Evolutionary conservation across 2,113 vertebrate species (phyloP), one percentile per base, ranked within the genome.

Genomic region (Fulmarus glacialis): DNA sequence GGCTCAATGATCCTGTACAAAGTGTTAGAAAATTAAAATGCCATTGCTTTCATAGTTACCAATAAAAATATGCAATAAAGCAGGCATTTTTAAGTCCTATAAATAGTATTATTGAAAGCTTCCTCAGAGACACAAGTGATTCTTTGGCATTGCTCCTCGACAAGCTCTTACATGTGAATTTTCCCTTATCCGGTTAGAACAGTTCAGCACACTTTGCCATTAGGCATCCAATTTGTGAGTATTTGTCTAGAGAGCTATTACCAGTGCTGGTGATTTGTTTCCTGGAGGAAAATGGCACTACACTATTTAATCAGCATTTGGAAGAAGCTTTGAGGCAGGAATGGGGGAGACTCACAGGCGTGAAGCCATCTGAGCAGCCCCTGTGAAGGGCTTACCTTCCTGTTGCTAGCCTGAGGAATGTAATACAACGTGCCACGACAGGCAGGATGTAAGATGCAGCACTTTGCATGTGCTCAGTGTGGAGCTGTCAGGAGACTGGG

Each of bases 221-320:
- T 80, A 90, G 67, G 64, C 53, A 67, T 63, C 15, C 16, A 59
- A 62, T 71, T 86, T 70, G 55, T 5, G 3, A 77, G 22, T 58
- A 38, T 78, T 83, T 84, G 22, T 84, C 77, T 80, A 60, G 67
- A 91, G 66, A 95, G 32, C 55, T 77, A 29, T 95, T 93, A 60
- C 11, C 14, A 45, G 53, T 4, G 3, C 9, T 78, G 20, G 64
- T 42, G n/a, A 77, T 59, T 87, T 71, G 7, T 59, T 84, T 89
- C 77, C 71, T 83, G 74, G 42, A 94, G 29, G 80, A 87, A 91
- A 81, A 87, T 74, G 77, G 18, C 72, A 55, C 26, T 78, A 36
- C 14, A 22, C 15, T 66, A 22, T 42, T 45, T 87, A 91, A 91
- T 71, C 60, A 95, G 62, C 27, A 38, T 45, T 74, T 71, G 42